Conservation (phyloP, 2,888 invertebrate species). For the Eutolmus rufibarbis region DNA sequence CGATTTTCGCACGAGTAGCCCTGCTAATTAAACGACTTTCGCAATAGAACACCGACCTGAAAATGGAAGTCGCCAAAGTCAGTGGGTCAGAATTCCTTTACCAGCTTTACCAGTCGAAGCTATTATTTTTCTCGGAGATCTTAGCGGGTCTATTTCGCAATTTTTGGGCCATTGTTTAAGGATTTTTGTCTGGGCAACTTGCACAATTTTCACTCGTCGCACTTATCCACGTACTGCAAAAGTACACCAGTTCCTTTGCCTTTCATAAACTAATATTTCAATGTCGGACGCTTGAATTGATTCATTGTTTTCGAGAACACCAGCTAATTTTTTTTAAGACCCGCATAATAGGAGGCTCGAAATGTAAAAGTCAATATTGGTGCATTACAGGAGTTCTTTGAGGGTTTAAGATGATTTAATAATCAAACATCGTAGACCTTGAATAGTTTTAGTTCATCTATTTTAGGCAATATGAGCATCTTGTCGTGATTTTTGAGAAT, state of each 20-base stretch:
- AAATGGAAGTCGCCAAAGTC: slow-evolving; percentile 34
- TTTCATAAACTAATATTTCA: slow-evolving; percentile 31
- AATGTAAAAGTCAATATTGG: neutral
- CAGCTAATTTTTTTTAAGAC: neutral
- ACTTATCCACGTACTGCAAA: neutral
- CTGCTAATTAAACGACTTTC: slow-evolving; percentile 32
- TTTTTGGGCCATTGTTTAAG: neutral
- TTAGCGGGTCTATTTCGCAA: neutral
- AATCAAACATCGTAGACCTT: neutral
- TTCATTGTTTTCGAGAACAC: slow-evolving; percentile 9
- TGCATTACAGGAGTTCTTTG: neutral
- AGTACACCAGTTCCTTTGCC: neutral
- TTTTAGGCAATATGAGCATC: neutral
- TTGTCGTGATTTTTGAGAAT: neutral
- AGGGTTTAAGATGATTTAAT: neutral
- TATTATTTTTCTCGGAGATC: neutral
- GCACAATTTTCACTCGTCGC: slow-evolving; percentile 18
- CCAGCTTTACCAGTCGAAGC: neutral
- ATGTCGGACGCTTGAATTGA: neutral
- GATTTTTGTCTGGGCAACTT: slow-evolving; percentile 16
- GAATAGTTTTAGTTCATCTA: neutral
- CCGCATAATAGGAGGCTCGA: neutral
- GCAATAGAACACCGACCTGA: slow-evolving; percentile 21
- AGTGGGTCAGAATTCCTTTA: slow-evolving; percentile 25
- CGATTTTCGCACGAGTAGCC: slow-evolving; percentile 25